Evolutionary conservation across 1,140 invertebrate genomes (phyloP).

Genomic region (Drosophila lacteicornis): DNA sequence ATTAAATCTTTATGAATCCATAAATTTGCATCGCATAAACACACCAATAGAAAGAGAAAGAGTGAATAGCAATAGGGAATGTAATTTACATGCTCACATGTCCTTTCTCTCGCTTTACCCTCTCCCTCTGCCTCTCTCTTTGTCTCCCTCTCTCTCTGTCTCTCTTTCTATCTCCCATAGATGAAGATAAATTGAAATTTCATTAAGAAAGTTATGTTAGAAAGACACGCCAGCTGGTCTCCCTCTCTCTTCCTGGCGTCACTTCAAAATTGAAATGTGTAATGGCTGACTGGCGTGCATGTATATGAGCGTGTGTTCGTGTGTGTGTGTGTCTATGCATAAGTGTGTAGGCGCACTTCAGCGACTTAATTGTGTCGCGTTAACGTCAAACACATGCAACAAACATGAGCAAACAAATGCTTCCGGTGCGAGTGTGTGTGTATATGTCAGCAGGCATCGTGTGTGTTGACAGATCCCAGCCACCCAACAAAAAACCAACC

Average conservation of each 20-base stretch:
- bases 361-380: slow-evolving; percentile 82
- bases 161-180: slow-evolving; percentile 16
- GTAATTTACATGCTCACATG: slow-evolving; percentile 64
- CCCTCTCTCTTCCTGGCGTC: slow-evolving; percentile 22
- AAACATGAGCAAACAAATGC: slow-evolving; percentile 81
- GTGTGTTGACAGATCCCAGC: slow-evolving; percentile 78
- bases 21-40: background rate
- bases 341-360: slow-evolving; percentile 71
- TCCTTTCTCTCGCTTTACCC: slow-evolving; percentile 4
- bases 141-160: background rate
- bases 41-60: background rate
- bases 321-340: slow-evolving; percentile 19
- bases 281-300: slow-evolving; percentile 63
- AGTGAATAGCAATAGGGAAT: slow-evolving; percentile 45
- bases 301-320: slow-evolving; percentile 1
- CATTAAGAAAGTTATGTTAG: slow-evolving; percentile 74
- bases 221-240: slow-evolving; percentile 15
- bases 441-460: slow-evolving; percentile 54
- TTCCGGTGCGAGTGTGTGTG: slow-evolving; percentile 25
- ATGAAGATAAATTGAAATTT: slow-evolving; percentile 78
- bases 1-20: background rate
- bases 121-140: background rate
- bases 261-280: slow-evolving; percentile 78
- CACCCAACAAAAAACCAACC: slow-evolving; percentile 68
- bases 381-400: slow-evolving; percentile 82